phyloP scores from a whole-genome alignment of 2,888 invertebrate species.

The Selenia dentaria region DNA sequence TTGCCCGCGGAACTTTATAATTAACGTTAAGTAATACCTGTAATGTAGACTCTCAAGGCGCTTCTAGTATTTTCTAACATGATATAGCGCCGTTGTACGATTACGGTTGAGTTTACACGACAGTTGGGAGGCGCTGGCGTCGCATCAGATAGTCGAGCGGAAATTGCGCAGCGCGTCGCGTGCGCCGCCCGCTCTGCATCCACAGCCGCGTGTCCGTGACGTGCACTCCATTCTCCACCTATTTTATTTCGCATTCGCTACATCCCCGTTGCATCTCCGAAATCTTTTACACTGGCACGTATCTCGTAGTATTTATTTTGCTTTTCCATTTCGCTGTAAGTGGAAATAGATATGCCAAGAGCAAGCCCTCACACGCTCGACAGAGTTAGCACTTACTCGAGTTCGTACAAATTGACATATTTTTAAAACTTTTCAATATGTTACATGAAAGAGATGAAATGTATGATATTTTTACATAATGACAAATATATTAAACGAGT shows the following conservation, averaged over 20 bases:
- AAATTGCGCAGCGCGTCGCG: conserved; percentile 77
- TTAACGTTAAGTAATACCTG: no score
- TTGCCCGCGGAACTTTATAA: no score
- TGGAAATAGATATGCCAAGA: conserved; percentile 30
- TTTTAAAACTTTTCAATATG: background rate
- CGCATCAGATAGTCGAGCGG: conserved; percentile 75
- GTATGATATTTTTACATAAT: background rate
- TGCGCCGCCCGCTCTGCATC: conserved; percentile 53
- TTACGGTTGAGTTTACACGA: conserved; percentile 57
- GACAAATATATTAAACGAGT: background rate
- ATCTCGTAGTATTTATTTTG: conserved; percentile 32
- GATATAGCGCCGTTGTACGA: conserved; percentile 36
- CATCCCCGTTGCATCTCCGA: conserved; percentile 48
- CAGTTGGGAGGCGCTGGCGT: conserved; percentile 54
- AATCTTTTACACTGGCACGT: conserved; percentile 48
- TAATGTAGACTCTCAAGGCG: no score
- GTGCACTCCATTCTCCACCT: conserved; percentile 63
- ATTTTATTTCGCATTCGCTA: conserved; percentile 66
- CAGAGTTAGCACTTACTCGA: conserved; percentile 14
- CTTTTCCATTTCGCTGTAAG: conserved; percentile 32
- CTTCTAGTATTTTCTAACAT: conserved; percentile 37
- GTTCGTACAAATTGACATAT: background rate
- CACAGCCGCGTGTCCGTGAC: conserved; percentile 56
- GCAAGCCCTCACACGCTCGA: conserved; percentile 17
- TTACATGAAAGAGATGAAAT: background rate